Evolutionary conservation across 2,888 invertebrate species (phyloP), one percentile per base, ranked within the genome.

Genomic region (Meganola albula): DNA sequence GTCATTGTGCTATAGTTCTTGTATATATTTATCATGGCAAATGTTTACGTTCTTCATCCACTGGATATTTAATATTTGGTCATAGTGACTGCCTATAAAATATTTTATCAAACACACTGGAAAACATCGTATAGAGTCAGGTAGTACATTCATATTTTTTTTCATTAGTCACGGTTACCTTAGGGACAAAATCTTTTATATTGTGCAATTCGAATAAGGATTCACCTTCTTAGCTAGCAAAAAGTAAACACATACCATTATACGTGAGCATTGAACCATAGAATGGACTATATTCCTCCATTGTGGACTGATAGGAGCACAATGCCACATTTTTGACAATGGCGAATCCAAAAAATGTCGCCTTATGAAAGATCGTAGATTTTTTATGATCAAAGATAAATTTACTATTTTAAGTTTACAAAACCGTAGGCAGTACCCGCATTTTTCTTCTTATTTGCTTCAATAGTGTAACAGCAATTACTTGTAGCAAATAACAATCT

Each of bases 231-330:
- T 68, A 68, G 64, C 60, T 63, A 69, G 75, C 75, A 78, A 83
- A 83, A 82, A 74, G 74, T 68, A 79, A 83, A 78, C 75, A 75
- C 65, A 63, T 73, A 59, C 71, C 56, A 73, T 80, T 83, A 75
- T 83, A 63, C 52, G 49, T 63, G 64, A 68, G 76, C 80, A 78
- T 75, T 79, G 79, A 83, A 82, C 78, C 78, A 55, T 71, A 65
- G 56, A 62, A 64, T 69, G 71, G 75, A 74, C 74, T 73, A 74
- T 71, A 79, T 77, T 73, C 82, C 63, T 67, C 66, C 74, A 70
- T 75, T 78, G 78, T 78, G 59, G 67, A 66, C 73, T 78, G 72
- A 70, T 53, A 54, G 30, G 46, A 56, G 67, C 73, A 83, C 79
- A 84, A 85, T 71, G 63, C 74, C 48, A 36, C 57, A 59, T 66